Evolutionary conservation across 2,888 invertebrate species (phyloP).

Genomic region (Mesochorus sp.): DNA sequence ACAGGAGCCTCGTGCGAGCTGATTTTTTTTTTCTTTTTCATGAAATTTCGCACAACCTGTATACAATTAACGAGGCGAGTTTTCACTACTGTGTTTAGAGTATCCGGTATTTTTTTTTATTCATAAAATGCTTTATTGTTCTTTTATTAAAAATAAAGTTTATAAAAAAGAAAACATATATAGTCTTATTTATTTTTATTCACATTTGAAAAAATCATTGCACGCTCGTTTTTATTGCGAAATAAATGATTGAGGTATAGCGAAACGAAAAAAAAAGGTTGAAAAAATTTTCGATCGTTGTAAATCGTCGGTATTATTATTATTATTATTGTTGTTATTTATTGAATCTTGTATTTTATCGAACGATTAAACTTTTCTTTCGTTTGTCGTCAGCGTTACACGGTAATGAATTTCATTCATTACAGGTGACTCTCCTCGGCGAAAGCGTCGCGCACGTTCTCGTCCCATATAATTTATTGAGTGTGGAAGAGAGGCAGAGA

Average conservation of each 20-base stretch:
- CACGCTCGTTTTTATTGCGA: not conserved
- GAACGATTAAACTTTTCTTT: not conserved
- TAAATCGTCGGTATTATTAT: too few relatives aligned
- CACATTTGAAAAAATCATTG: not conserved
- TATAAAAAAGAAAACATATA: too few relatives aligned
- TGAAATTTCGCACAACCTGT: constrained; percentile 48
- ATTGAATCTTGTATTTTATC: not conserved
- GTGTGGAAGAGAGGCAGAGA: not conserved
- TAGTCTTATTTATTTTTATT: not conserved
- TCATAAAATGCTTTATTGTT: too few relatives aligned
- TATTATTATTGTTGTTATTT: not conserved
- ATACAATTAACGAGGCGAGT: constrained; percentile 40
- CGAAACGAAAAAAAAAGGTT: too few relatives aligned
- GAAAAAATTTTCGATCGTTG: too few relatives aligned
- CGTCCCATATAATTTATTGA: constrained; percentile 46
- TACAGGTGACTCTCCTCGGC: constrained; percentile 21
- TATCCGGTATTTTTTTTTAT: constrained; percentile 48
- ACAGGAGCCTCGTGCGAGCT: constrained; percentile 35
- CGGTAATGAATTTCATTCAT: constrained; percentile 16
- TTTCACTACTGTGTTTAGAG: constrained; percentile 28
- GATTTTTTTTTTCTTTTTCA: too few relatives aligned
- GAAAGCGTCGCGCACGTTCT: constrained; percentile 32
- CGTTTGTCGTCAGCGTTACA: not conserved
- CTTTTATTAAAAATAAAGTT: too few relatives aligned
- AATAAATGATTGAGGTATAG: too few relatives aligned